phyloP scores from a whole-genome alignment of 1,140 invertebrate species.

The Bombus impatiens region DNA sequence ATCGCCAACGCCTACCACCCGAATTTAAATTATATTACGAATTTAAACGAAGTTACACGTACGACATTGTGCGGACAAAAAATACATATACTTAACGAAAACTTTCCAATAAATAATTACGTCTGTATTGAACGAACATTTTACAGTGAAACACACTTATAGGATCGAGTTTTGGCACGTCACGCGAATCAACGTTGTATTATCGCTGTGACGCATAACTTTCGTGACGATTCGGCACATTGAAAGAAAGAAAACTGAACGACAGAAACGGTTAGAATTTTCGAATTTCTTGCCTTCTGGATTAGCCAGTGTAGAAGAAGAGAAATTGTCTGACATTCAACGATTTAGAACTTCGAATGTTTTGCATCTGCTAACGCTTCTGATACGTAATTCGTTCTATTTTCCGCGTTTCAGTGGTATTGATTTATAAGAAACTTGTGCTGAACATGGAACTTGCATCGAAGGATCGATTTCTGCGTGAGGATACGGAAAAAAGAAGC shows the following conservation, averaged over 20 bases:
- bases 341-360: background rate
- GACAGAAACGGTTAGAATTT: background rate
- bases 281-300: background rate
- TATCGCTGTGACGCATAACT: background rate
- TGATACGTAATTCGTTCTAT: constrained; percentile 19
- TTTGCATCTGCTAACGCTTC: background rate
- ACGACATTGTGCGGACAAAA: constrained; percentile 24
- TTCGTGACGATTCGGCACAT: background rate
- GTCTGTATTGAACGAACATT: constrained; percentile 20
- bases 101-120: constrained; percentile 16
- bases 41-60: constrained; percentile 15
- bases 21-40: background rate
- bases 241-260: background rate
- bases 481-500: background rate
- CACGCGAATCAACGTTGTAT: background rate
- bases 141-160: constrained; percentile 8
- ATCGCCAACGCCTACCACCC: background rate
- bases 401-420: background rate
- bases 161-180: background rate
- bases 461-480: background rate
- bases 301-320: no score
- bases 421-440: constrained; percentile 17
- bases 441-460: background rate
- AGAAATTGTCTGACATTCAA: background rate
- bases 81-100: constrained; percentile 6